Percentiles rank a stretch among this genome's conserved stretches.
These are phyloP conservation scores for Phymastichus coffea DNA, from an alignment of 1,140 invertebrate genomes.

Conservation along the genomic window DNA sequence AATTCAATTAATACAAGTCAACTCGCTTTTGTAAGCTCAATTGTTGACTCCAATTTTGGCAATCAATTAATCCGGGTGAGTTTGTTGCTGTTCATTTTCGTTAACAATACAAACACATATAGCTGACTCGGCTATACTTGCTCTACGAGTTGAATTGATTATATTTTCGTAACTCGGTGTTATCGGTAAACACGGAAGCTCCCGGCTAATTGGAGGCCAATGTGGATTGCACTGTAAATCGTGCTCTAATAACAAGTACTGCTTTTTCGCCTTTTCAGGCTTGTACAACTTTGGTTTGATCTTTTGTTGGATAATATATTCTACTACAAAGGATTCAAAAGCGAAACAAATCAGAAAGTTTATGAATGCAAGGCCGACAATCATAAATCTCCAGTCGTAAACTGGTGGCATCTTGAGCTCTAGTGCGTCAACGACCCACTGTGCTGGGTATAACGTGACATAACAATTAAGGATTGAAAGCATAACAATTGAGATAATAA, in stretches of 20 bases:
- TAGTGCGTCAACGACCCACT: conserved; percentile 63
- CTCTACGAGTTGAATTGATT: conserved; percentile 20
- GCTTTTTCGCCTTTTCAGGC: conserved; percentile 59
- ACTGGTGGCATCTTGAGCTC: conserved; percentile 69
- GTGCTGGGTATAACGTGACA: conserved; percentile 67
- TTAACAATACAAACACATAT: conserved; percentile 11
- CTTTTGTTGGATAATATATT: conserved; percentile 61
- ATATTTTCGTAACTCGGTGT: conserved; percentile 39
- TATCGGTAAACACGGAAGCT: conserved; percentile 32
- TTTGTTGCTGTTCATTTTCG: conserved; percentile 21
- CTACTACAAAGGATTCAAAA: conserved; percentile 64
- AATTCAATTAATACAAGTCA: not conserved
- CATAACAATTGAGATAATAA: conserved; percentile 65
- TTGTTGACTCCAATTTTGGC: conserved; percentile 34
- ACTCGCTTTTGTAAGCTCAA: conserved; percentile 26
- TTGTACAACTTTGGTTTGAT: conserved; percentile 58
- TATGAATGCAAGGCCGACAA: conserved; percentile 62
- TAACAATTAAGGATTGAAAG: conserved; percentile 68
- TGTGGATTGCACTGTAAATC: conserved; percentile 43
- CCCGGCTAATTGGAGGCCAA: conserved; percentile 43
- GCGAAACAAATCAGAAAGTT: conserved; percentile 65
- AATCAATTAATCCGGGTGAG: not conserved
- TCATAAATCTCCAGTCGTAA: conserved; percentile 62
- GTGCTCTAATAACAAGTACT: conserved; percentile 56
- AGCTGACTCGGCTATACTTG: conserved; percentile 4